Conservation (phyloP, 2,888 invertebrate genomes). For the Thysanoteuthis rhombus region DNA sequence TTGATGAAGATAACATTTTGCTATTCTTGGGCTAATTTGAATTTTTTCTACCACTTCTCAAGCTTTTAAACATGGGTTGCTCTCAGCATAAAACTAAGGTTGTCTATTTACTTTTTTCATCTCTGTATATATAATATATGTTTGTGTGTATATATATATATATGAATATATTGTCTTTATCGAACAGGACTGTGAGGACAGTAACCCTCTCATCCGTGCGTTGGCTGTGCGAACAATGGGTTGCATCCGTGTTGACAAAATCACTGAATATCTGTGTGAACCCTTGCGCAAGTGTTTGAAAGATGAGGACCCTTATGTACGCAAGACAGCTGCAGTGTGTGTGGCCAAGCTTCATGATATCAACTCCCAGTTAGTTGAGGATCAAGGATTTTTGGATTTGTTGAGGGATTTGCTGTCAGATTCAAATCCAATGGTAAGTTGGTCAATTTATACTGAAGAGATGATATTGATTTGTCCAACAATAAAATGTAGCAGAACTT, state of each 20-base stretch:
- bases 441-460: too few species aligned
- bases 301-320: slow-evolving; percentile 69
- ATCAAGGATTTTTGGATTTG: slow-evolving; percentile 96
- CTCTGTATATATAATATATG: background rate
- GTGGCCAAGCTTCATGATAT: slow-evolving; percentile 99
- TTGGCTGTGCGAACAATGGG: slow-evolving; percentile 99
- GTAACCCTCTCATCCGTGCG: slow-evolving; percentile 97
- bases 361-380: slow-evolving; percentile 78
- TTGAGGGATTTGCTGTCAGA: slow-evolving; percentile 96
- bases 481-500: too few species aligned
- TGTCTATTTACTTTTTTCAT: too few species aligned
- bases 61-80: too few species aligned
- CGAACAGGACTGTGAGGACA: slow-evolving; percentile 95
- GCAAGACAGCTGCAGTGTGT: slow-evolving; percentile 99
- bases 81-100: too few species aligned
- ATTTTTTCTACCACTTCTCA: too few species aligned
- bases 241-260: slow-evolving; percentile 99
- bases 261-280: slow-evolving; percentile 98
- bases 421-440: slow-evolving; percentile 94
- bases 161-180: background rate
- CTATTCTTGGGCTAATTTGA: too few species aligned
- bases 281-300: slow-evolving; percentile 83
- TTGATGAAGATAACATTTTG: too few species aligned
- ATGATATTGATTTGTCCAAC: too few species aligned
- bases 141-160: too few species aligned